Evolutionary conservation across 2,888 invertebrate species (phyloP), one percentile per base, ranked within the genome.

Genomic region (Erebia aethiops): DNA sequence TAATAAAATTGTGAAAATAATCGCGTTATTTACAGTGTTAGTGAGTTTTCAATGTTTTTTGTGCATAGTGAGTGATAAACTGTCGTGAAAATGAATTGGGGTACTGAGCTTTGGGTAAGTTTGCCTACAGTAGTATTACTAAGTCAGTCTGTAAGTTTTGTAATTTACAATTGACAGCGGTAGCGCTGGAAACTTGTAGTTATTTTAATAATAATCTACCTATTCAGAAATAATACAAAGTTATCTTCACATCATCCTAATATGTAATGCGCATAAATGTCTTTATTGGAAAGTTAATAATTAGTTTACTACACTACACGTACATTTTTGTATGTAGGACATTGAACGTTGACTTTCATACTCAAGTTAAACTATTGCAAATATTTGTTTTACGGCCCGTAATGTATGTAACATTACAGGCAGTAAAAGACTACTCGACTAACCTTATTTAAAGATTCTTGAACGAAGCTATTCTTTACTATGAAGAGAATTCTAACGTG

Each of bases 41-140:
- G 91, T 90, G 92, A 85, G 85, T 84, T 84, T 87, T 91, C 89
- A 87, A 92, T 92, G 92, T 90, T 89, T 89, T 89, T 87, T 85
- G 90, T 91, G 92, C 83, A 82, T 87, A 87, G 91, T 90, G 87
- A 82, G 87, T 87, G 88, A 88, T 83, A 81, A 82, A 83, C 83
- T 80, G 82, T 84, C 81, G 88, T 87, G 81, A 94, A 92, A 91
- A 95, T 95, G 94, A 95, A 95, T 92, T 95, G 95, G 95, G 95
- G 95, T 88, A 94, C 94, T 74, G 95, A 95, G 91, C 95, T 95
- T 88, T 95, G 95, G 95, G 95, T 95, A 90, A 94, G 95, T 94
- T 78, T 66, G 70, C 21, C 58, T 74, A 56, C 57, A 43, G 49
- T 56, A 71, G 71, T 71, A 73, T 76, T 73, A 71, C 72, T 35